Evolutionary conservation across 2,797 vertebrate species (phyloP).

Genomic region (Schizothorax lantsangensis): DNA sequence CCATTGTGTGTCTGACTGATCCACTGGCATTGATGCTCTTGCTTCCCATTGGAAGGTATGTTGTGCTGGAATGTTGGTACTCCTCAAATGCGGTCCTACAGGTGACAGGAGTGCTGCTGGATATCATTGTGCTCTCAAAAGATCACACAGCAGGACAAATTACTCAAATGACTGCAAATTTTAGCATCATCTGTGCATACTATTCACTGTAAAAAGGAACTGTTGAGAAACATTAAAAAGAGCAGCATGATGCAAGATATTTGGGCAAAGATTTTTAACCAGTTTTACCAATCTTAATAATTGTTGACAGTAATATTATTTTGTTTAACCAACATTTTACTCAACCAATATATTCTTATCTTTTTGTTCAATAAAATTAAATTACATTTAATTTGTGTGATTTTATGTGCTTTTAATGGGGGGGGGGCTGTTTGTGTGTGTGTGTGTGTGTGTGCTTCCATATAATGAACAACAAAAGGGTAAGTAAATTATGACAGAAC

Average conservation of each 20-base stretch:
- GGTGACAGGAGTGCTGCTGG: background rate
- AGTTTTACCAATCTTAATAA: background rate
- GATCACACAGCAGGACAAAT: background rate
- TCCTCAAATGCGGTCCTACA: constrained; percentile 2
- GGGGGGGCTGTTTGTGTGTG: no score
- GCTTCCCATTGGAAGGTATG: background rate
- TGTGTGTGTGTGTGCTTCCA: background rate
- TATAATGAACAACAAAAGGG: background rate
- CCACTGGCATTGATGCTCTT: constrained; percentile 45
- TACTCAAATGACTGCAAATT: background rate
- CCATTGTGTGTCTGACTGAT: constrained; percentile 59
- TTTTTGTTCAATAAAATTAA: background rate
- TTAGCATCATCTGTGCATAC: background rate
- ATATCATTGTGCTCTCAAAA: background rate
- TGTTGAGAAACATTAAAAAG: background rate
- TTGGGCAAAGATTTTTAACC: background rate
- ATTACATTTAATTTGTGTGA: background rate
- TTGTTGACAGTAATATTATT: background rate
- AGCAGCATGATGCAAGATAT: background rate
- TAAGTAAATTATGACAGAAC: background rate
- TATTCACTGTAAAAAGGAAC: background rate
- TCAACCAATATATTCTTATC: background rate
- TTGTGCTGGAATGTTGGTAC: constrained; percentile 51
- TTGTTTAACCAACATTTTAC: background rate
- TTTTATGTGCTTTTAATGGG: background rate